Base-by-base conservation (phyloP, 2,113 vertebrate species). In the Periophthalmodon schlosseri region DNA sequence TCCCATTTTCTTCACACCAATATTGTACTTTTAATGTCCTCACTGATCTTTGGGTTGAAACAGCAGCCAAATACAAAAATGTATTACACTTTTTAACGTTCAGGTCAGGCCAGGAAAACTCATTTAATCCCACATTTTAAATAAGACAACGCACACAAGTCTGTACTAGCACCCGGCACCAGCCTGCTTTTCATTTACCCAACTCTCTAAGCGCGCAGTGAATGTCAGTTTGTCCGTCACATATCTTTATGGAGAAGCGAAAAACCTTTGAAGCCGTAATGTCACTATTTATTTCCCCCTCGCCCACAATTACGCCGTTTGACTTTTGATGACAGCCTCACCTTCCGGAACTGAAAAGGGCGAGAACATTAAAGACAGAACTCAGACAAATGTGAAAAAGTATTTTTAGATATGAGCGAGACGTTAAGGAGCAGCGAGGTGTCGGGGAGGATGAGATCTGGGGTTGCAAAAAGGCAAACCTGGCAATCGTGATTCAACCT, bases 211-310 rank as follows among this genome's bases (percentile, higher is more conserved):
- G 70, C 68, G 23, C 63, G 68, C 68, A 60, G 69, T 75, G 80
- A 81, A 83, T 79, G 78, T 91, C 84, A 86, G 81, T 74, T 83
- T 81, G 89, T 91, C 88, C 67, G 77, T 89, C 88, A 91, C 64
- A 58, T 64, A 75, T 69, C 68, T 81, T 80, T 84, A 72, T 81
- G 74, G 79, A 67, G 64, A 57, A 76, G 74, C 49, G 56, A 70
- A 77, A 78, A 80, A 86, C 82, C 88, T 89, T 86, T 79, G 76
- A 74, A 68, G 67, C 73, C 34, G 65, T 85, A 79, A 87, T 88
- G 87, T 89, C 86, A 83, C 70, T 84, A 81, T 89, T 91, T 86
- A 82, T 91, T 90, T 89, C 80, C 12, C 73, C 56, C 24, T 67
- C 33, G 74, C 68, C 73, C 60, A 50, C 77, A 86, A 88, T 90